Evolutionary conservation across 2,888 invertebrate genomes (phyloP), one percentile per base, ranked within the genome.

Genomic region (Rotaria socialis): DNA sequence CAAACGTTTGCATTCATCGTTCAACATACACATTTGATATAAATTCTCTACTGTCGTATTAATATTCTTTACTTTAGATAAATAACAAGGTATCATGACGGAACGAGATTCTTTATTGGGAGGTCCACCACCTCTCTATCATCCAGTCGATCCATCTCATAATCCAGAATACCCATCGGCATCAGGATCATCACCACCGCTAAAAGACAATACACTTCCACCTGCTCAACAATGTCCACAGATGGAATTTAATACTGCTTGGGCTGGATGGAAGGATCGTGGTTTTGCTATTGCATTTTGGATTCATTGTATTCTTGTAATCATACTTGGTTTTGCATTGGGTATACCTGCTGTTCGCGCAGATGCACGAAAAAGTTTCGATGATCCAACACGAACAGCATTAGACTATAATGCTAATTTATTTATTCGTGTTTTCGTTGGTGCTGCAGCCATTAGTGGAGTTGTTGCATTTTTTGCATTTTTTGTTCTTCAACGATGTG

Each of bases 401-500:
- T n/a, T 75, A 24, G 75, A 75, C 8, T 75, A 43, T 11, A 47
- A 75, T 75, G 75, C 75, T 24, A 24, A 47, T 43, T 75, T 75
- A 43, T 75, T 75, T 75, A 43, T 75, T 41, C 41, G 75, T 43
- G 8, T 75, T 43, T 75, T 75, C 47, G 47, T 75, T 41, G 43
- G 41, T 22, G 75, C 75, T 75, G 47, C 43, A 24, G 47, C 43
- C 8, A 11, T 75, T 5, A 47, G 75, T n/a, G 75, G 75, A 11
- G 6, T 43, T 16, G 75, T 47, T n/a, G 41, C 75, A 41, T 41
- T 75, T 43, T 0, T 75, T 11, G 22, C 47, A 41, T 75, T 75
- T 75, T 43, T 75, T 75, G 43, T 75, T 43, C n/a, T 75, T 22
- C 75, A 75, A 75, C 75, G 75, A 43, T 75, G 75, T 75, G 75